Percentiles rank a stretch among this genome's conserved stretches.
These are phyloP conservation scores for Plebejus argus DNA, from an alignment of 2,888 invertebrate species.

Conservation along the genomic window DNA sequence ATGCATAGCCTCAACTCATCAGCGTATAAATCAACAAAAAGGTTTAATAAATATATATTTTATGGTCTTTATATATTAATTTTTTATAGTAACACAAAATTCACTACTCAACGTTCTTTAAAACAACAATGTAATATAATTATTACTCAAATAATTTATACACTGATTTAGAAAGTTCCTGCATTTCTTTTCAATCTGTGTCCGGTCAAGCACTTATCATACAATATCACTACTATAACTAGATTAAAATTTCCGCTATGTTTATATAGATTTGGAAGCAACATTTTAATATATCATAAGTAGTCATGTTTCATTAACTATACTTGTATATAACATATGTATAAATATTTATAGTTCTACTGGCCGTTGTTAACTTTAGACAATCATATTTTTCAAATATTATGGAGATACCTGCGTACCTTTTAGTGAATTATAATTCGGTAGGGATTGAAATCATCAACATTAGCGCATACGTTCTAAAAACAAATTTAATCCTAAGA, in stretches of 20 bases:
- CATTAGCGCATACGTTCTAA: not conserved
- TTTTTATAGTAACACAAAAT: not conserved
- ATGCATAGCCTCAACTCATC: constrained; percentile 41
- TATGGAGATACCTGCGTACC: no score
- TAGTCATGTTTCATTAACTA: constrained; percentile 66
- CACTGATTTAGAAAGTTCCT: not conserved
- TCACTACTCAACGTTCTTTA: not conserved
- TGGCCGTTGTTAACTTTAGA: constrained; percentile 74
- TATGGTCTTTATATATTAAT: not conserved
- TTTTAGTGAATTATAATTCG: constrained; percentile 9
- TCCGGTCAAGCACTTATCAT: constrained; percentile 26
- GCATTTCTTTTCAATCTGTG: not conserved
- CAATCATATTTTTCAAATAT: constrained; percentile 45
- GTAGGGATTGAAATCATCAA: not conserved
- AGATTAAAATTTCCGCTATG: constrained; percentile 53
- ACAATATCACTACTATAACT: constrained; percentile 43
- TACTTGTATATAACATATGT: constrained; percentile 76
- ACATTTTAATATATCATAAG: constrained; percentile 74
- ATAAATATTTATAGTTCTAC: constrained; percentile 66
- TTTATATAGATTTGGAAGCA: constrained; percentile 70
- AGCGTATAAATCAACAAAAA: constrained; percentile 45
- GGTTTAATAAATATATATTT: not conserved
- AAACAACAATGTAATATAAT: not conserved
- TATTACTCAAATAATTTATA: not conserved
- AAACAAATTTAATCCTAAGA: not conserved